Conservation (phyloP, 2,113 vertebrate species). For the Ibidorhyncha struthersii region DNA sequence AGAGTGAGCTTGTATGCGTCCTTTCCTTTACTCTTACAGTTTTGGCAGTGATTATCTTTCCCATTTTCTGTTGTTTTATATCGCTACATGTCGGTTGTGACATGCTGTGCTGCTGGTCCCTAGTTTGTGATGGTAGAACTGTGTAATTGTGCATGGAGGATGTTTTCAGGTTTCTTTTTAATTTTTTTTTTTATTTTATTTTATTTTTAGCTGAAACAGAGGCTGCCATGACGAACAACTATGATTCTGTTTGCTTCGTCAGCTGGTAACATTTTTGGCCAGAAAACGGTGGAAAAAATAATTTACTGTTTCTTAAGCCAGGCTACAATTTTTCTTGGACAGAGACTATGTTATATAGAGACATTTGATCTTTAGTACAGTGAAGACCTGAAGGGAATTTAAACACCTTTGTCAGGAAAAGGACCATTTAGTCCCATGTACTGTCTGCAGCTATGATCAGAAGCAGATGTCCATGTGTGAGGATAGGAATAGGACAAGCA, state of each 20-base stretch:
- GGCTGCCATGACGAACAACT: not conserved
- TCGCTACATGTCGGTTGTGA: not conserved
- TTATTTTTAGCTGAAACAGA: not conserved
- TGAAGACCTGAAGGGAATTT: not conserved
- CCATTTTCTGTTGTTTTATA: not conserved
- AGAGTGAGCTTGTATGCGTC: not conserved
- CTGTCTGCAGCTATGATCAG: not conserved
- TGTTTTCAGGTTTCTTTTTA: not conserved
- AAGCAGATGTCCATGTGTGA: not conserved
- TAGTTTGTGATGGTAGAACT: not conserved
- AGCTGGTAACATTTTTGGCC: not conserved
- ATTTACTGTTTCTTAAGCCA: not conserved
- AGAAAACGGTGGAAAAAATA: not conserved
- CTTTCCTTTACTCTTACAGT: not conserved
- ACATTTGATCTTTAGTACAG: not conserved
- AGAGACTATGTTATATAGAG: not conserved
- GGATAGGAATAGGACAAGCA: not conserved
- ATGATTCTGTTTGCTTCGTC: not conserved
- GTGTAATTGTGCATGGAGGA: not conserved
- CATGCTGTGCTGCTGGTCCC: fast-evolving
- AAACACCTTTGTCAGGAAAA: not conserved
- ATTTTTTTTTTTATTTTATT: too few species aligned
- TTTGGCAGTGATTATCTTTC: not conserved
- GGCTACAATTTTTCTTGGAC: not conserved
- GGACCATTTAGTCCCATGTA: not conserved